Evolutionary conservation across 1,140 invertebrate species (phyloP).

Genomic region (Pogonognathellus flavescens): DNA sequence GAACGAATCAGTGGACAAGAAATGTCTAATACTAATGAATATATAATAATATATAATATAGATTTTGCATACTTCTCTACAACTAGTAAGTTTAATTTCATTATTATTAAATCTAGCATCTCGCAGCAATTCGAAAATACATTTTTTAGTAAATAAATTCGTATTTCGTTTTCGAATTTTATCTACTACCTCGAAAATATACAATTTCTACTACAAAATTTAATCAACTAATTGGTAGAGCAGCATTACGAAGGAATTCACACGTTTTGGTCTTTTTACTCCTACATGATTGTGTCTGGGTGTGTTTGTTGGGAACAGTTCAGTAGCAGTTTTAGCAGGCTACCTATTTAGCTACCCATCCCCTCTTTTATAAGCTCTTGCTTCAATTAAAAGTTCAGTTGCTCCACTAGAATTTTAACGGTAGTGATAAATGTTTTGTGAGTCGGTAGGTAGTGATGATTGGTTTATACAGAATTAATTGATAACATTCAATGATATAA

Average conservation of each 20-base stretch:
- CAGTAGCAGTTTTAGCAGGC: too few species aligned
- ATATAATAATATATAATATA: too few species aligned
- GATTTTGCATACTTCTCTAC: too few species aligned
- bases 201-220: not conserved
- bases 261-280: not conserved
- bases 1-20: too few species aligned
- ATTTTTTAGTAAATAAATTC: constrained; percentile 3
- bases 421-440: not conserved
- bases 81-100: not conserved
- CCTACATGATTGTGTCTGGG: not conserved
- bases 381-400: not conserved
- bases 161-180: not conserved
- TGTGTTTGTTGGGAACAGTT: not conserved
- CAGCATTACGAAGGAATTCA: not conserved
- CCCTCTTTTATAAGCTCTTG: not conserved
- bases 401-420: not conserved
- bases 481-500: not conserved
- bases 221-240: not conserved
- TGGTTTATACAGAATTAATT: not conserved
- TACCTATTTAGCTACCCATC: not conserved
- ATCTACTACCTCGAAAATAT: not conserved
- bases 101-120: not conserved
- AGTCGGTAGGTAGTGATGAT: too few species aligned
- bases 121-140: constrained; percentile 1
- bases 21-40: too few species aligned